These are phyloP conservation scores for Calephelis nemesis DNA, from an alignment of 1,140 invertebrate genomes.

Conservation along the genomic window DNA sequence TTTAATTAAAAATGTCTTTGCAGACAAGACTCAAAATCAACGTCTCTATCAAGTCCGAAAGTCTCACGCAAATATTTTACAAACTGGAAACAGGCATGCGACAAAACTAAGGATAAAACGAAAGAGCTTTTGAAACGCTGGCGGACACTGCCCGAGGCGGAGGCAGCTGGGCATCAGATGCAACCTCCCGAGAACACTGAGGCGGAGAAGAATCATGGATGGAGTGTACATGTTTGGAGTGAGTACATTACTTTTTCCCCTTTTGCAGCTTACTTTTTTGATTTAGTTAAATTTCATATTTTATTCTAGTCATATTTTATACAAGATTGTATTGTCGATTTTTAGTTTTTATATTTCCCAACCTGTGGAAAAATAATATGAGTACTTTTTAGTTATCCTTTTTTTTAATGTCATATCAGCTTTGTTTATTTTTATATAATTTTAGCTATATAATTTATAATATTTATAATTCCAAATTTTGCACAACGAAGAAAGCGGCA, in stretches of 20 bases:
- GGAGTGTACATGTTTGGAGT: slow-evolving; percentile 88
- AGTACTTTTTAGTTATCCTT: no score
- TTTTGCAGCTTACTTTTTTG: no score
- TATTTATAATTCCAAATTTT: no score
- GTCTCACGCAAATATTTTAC: slow-evolving; percentile 84
- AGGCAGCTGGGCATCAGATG: slow-evolving; percentile 56
- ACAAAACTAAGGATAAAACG: slow-evolving; percentile 84
- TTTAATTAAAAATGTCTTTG: slow-evolving; percentile 19
- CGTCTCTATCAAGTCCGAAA: slow-evolving; percentile 76
- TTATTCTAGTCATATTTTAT: no score
- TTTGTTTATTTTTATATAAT: no score
- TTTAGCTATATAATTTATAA: no score
- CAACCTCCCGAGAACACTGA: slow-evolving; percentile 53
- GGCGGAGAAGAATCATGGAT: slow-evolving; percentile 70
- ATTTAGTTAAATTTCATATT: no score
- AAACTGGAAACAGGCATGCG: slow-evolving; percentile 85
- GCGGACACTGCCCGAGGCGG: slow-evolving; percentile 82
- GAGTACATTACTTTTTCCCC: slow-evolving; percentile 48
- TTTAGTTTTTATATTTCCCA: no score
- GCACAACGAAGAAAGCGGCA: no score
- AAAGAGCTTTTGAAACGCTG: slow-evolving; percentile 84
- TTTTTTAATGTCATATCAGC: no score
- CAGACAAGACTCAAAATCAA: slow-evolving; percentile 67
- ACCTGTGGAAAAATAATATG: no score
- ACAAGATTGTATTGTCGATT: no score